Evolutionary conservation across 2,888 invertebrate genomes (phyloP), one percentile per base, ranked within the genome.

Genomic region (Acanthoscelides obtectus): DNA sequence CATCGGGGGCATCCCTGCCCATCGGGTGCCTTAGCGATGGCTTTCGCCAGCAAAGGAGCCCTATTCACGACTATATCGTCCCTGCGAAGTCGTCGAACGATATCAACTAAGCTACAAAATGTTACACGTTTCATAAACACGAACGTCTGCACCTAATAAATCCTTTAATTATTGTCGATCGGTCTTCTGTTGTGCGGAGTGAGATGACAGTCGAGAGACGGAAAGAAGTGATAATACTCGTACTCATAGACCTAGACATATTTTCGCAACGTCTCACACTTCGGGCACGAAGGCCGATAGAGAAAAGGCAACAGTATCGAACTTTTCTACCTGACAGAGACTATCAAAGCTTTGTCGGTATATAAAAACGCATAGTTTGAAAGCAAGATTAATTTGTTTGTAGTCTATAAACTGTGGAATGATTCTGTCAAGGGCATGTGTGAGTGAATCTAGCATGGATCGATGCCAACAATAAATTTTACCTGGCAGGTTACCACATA

Each of bases 1-100:
- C 95, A 96, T 80, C 95, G 89, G 27, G 95, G 96, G 83, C 96
- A 96, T 75, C 95, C 95, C 86, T 94, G 90, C 70, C 95, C 95
- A 79, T 93, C 93, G 65, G 94, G 94, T 69, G 95, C 94, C 86
- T 91, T 93, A 27, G 93, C 93, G 83, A 93, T 93, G 75, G 89
- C 88, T 79, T 92, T 90, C 64, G 93, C 77, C 22, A 84, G 72
- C 22, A 85, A 77, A 22, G 83, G 83, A 69, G 84, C 84, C 75
- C 82, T 79, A 67, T 79, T 77, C 8, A 75, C 73, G 20, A 81
- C 81, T 22, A 81, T 71, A 66, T 80, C 81, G 20, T 73, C 74
- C 75, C 81, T 81, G 77, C 66, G 79, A 75, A 22, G 20, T 70
- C 45, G 45, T 63, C 45, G 45, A 45, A 45, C 45, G 45, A 45